Percentiles rank a stretch among this genome's conserved stretches.
Conservation (phyloP, 2,888 invertebrate genomes). For the Heliconius hortense region DNA sequence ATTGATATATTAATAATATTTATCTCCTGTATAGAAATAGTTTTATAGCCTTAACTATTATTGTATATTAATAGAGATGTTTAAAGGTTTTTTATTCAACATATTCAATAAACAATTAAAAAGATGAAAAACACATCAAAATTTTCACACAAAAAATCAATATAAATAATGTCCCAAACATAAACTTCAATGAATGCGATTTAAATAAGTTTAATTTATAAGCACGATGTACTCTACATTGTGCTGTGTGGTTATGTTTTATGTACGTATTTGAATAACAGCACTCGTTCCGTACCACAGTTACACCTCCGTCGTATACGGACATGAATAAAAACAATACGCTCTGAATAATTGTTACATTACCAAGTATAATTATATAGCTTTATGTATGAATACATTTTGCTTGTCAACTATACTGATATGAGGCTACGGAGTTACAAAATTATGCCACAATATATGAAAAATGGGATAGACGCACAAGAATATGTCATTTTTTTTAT, state of each 20-base stretch:
- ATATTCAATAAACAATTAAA: not conserved
- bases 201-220: constrained; percentile 35
- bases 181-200: not conserved
- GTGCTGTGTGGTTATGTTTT: constrained; percentile 35
- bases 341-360: constrained; percentile 49
- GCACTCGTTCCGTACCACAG: constrained; percentile 40
- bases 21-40: not conserved
- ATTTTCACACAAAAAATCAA: not conserved
- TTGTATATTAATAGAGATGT: not conserved
- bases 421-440: constrained; percentile 25
- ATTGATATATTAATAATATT: constrained; percentile 19
- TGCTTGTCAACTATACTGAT: constrained; percentile 35
- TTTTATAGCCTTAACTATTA: not conserved
- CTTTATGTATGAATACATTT: constrained; percentile 44
- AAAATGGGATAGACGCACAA: not conserved
- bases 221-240: constrained; percentile 24
- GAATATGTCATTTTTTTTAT: no score
- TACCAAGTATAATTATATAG: constrained; percentile 58
- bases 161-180: not conserved
- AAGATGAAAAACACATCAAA: no score
- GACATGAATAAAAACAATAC: constrained; percentile 61
- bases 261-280: constrained; percentile 44
- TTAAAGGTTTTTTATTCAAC: no score
- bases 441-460: not conserved
- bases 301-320: constrained; percentile 52